Evolutionary conservation across 2,113 vertebrate species (phyloP).

Genomic region (Isichthys henryi): DNA sequence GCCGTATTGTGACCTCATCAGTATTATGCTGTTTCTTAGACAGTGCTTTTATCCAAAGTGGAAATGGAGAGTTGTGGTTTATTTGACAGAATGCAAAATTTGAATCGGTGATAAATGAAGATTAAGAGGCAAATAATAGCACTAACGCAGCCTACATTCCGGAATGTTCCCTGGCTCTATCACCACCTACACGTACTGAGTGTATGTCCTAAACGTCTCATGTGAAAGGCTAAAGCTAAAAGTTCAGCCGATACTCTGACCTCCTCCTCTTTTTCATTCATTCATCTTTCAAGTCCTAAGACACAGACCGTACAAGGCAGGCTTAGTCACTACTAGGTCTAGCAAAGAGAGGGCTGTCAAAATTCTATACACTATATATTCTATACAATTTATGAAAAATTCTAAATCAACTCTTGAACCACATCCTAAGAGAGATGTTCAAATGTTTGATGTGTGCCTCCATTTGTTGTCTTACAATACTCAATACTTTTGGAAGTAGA

Average conservation of each 20-base stretch:
- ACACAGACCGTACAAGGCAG: too few relatives aligned
- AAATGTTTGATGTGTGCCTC: background rate
- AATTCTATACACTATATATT: too few relatives aligned
- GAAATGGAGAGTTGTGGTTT: background rate
- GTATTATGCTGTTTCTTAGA: background rate
- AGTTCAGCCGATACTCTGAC: background rate
- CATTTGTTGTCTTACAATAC: background rate
- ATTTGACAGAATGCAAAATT: background rate
- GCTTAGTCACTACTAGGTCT: too few relatives aligned
- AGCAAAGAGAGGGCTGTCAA: too few relatives aligned
- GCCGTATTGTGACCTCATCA: background rate
- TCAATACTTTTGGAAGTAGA: too few relatives aligned
- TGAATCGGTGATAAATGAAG: background rate
- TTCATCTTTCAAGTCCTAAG: background rate
- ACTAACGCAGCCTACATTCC: background rate
- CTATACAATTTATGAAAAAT: background rate
- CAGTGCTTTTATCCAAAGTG: background rate
- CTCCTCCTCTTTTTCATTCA: background rate
- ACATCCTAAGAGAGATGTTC: background rate
- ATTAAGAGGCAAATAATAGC: background rate
- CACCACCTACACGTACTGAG: background rate
- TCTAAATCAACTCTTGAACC: background rate
- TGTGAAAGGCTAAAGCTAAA: background rate
- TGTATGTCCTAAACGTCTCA: background rate
- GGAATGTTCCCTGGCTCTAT: background rate